Conservation (phyloP, 2,888 invertebrate genomes). For the Anoncus sp. region DNA sequence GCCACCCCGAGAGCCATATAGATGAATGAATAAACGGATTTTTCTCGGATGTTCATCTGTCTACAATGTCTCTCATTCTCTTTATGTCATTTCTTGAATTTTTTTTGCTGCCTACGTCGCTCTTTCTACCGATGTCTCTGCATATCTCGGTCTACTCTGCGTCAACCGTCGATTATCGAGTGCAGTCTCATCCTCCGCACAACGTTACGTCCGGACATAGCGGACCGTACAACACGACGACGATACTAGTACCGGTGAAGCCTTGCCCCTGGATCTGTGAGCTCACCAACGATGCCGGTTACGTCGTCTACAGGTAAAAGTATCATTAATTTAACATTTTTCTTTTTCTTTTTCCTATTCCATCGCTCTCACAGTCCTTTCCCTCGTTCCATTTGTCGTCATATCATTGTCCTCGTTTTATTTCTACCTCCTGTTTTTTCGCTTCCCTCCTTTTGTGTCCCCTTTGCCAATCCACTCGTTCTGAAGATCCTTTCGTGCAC, state of each 20-base stretch:
- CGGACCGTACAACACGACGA: slow-evolving; percentile 79
- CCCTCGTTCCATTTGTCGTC: not conserved
- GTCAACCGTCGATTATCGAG: too few species aligned
- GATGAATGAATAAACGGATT: slow-evolving; percentile 35
- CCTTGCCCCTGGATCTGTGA: slow-evolving; percentile 95
- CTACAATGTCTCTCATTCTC: slow-evolving; percentile 25
- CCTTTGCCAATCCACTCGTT: slow-evolving; percentile 1
- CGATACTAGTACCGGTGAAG: slow-evolving; percentile 82
- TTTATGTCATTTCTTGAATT: slow-evolving; percentile 19
- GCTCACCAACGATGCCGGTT: slow-evolving; percentile 96
- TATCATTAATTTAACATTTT: slow-evolving; percentile 21
- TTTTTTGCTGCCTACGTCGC: not conserved
- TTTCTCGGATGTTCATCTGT: slow-evolving; percentile 21
- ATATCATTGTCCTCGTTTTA: not conserved
- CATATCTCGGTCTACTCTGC: not conserved
- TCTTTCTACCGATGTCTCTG: not conserved
- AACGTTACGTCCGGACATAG: slow-evolving; percentile 73
- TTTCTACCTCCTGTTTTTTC: not conserved
- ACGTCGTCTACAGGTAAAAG: slow-evolving; percentile 92
- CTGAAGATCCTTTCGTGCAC: slow-evolving; percentile 8
- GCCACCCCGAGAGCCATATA: slow-evolving; percentile 13
- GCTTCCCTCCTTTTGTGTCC: not conserved
- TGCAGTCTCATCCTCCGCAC: slow-evolving; percentile 71
- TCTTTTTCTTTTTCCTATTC: not conserved
- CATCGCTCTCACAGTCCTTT: not conserved